Evolutionary conservation across 2,113 vertebrate genomes (phyloP).

Genomic region (Cochlearius cochlearius): DNA sequence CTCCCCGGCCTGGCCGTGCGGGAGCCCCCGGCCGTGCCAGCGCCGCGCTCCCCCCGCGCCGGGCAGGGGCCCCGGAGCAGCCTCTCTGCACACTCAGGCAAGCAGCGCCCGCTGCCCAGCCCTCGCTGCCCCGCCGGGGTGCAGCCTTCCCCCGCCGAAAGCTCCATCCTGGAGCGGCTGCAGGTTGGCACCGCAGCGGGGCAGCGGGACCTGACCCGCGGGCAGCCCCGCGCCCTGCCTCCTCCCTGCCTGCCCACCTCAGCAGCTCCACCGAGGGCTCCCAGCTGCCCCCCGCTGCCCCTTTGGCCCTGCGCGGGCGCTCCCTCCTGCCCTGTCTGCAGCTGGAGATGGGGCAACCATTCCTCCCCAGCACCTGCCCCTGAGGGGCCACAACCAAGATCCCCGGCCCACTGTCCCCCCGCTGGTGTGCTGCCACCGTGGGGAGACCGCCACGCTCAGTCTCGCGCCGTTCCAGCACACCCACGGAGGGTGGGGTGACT

Average conservation of each 20-base stretch:
- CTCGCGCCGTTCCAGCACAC: neutral
- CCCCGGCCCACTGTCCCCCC: rapidly evolving
- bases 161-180: rapidly evolving
- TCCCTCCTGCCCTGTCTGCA: neutral
- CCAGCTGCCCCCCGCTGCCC: neutral
- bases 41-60: neutral
- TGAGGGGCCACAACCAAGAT: neutral
- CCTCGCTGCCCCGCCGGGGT: neutral
- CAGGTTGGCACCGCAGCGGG: neutral
- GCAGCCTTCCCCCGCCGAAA: neutral
- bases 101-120: neutral
- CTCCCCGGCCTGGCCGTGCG: neutral
- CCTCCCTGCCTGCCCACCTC: neutral
- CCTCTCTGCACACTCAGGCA: neutral
- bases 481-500: neutral
- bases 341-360: neutral
- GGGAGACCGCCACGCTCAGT: neutral
- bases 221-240: too few relatives aligned
- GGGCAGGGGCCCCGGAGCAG: neutral
- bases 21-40: neutral
- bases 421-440: rapidly evolving
- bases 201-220: rapidly evolving
- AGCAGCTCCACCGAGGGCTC: neutral
- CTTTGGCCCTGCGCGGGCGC: neutral
- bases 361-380: neutral